Base-by-base conservation (phyloP, 2,888 invertebrate species). In the Mayetiola destructor region DNA sequence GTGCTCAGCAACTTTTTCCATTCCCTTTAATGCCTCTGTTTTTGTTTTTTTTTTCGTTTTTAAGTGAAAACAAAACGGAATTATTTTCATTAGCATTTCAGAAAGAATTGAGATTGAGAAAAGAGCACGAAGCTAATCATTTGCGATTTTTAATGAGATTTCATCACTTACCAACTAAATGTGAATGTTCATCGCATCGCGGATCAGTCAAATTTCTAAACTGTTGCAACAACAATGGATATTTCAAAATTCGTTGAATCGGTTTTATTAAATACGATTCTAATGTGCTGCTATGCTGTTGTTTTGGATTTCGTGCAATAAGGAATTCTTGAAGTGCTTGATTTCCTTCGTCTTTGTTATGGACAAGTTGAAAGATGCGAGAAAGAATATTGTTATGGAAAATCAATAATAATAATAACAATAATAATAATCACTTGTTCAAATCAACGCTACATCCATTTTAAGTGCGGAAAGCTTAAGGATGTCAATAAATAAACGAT, bases 1-100 rank as follows among this genome's bases (percentile, higher is more conserved):
- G 76, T 97, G 96, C 75, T 96, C 95, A 53, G 96, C 96, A 64
- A 96, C 96, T 74, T 94, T 92, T 71, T 96, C 95, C 95, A 96
- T 96, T 63, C 92, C 94, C 73, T 92, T 90, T 58, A 94, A 79
- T 63, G 94, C 92, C 81, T 94, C 93, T 91, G 80, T 61, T 18
- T 8, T 20, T n/a, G n/a, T n/a, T n/a, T n/a, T n/a, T n/a, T n/a
- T n/a, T n/a, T n/a, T n/a, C n/a, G n/a, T n/a, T n/a, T n/a, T n/a
- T n/a, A n/a, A n/a, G n/a, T n/a, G n/a, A n/a, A n/a, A 56, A 27
- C 20, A 20, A 3, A 56, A 27, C 10, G 32, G 5, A 23, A 55
- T 18, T 36, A 14, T 3, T 32, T 10, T n/a, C 5, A 23, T 23
- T 14, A 42, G 5, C 10, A 30, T 14, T 23, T 39, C 32, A 1